Conservation (phyloP, 2,113 vertebrate genomes). For the Sturnus vulgaris region DNA sequence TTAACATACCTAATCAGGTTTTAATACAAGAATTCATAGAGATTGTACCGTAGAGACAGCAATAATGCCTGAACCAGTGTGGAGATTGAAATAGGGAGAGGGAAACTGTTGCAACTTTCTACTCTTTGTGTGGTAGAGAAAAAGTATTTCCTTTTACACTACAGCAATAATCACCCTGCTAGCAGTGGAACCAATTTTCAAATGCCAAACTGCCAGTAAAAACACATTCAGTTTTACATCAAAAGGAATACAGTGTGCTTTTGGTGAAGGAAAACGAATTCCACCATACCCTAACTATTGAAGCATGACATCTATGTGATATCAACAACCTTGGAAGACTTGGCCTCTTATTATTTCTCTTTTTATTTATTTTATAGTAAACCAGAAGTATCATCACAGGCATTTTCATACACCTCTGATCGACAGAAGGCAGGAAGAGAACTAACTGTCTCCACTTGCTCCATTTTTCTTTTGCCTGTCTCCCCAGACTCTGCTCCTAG, state of each 20-base stretch:
- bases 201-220: neutral
- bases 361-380: neutral
- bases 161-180: neutral
- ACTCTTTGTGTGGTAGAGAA: accelerated
- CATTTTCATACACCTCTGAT: neutral
- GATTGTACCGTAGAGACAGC: neutral
- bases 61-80: neutral
- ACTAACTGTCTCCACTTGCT: neutral
- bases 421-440: neutral
- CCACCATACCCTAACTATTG: neutral
- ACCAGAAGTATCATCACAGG: neutral
- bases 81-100: neutral
- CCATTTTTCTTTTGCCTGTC: neutral
- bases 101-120: neutral
- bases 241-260: neutral
- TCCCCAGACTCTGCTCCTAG: neutral
- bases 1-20: constrained; percentile 24
- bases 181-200: neutral
- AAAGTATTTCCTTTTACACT: neutral
- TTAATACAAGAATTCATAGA: constrained; percentile 25
- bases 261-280: neutral
- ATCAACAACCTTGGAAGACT: neutral
- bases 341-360: neutral
- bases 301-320: neutral
- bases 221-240: neutral